Base-by-base conservation (phyloP, 1,140 invertebrate genomes). In the Heliconius hewitsoni region DNA sequence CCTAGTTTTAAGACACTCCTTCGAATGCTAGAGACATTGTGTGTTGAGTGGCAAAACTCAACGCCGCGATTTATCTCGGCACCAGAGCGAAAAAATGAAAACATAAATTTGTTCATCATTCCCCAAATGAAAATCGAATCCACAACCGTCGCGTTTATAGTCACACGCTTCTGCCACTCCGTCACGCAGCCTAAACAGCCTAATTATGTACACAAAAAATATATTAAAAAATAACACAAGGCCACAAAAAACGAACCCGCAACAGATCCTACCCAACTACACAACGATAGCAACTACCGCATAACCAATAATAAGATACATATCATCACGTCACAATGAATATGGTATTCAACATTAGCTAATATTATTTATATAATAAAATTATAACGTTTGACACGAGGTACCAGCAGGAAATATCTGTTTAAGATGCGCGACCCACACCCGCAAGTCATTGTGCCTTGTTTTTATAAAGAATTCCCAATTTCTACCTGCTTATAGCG, bases 341-440 rank as follows among this genome's bases (percentile, higher is more conserved):
- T 66, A 66, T 66, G 4, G 2, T 16, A 66, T 66, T 66, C 60
- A 66, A 16, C 60, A 66, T 66, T 66, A 0, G 60, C 23, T 66
- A 11, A 30, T 30, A 76, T 16, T 46, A 46, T 46, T 46, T 46
- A 46, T 46, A 46, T 46, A 11, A 46, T 37, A 76, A 52, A 71
- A 71, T 76, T 37, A 76, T 8, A 76, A n/a, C 39, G 42, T n/a
- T 80, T 73, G 71, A 78, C 55, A 74, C 37, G 55, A 72, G 72
- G 27, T 78, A n/a, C 72, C n/a, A 57, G 73, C 77, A 73, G 77
- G 72, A 78, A 60, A 78, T 78, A 50, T 72, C 55, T 78, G 72
- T 50, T 78, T 78, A 78, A 74, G 72, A 78, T 78, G 77, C 77
- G 55, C 71, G 55, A 60, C 77, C 52, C 39, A 70, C 77, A 78